Evolutionary conservation across 2,113 vertebrate genomes (phyloP).

Genomic region (Chionodraco myersi): DNA sequence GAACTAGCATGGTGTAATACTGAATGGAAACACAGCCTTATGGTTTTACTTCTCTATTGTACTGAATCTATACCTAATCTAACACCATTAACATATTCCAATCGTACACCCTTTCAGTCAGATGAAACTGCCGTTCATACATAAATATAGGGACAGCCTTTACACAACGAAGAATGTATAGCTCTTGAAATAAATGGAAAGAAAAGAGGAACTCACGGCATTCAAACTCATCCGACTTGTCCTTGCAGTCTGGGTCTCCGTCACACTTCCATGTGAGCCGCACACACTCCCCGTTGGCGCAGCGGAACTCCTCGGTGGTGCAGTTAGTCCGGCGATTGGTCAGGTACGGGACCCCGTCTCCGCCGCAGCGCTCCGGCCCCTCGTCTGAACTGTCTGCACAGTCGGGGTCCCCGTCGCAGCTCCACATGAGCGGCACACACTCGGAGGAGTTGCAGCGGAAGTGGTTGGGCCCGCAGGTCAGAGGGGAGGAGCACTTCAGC

Average conservation of each 20-base stretch:
- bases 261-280: constrained; percentile 95
- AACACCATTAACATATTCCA: neutral
- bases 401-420: constrained; percentile 94
- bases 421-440: constrained; percentile 94
- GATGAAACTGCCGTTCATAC: neutral
- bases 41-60: neutral
- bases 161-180: no score
- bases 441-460: constrained; percentile 92
- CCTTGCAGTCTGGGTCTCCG: constrained; percentile 96
- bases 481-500: constrained; percentile 86
- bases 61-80: neutral
- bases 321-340: constrained; percentile 83
- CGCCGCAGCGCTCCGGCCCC: constrained; percentile 87
- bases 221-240: constrained; percentile 94
- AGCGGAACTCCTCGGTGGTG: constrained; percentile 88
- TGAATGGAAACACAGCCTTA: neutral
- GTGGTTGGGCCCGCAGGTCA: constrained; percentile 90
- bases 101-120: constrained; percentile 3
- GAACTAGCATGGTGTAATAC: neutral
- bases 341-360: constrained; percentile 66
- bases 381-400: constrained; percentile 93
- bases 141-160: neutral
- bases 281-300: constrained; percentile 92
- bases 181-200: neutral
- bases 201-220: constrained; percentile 88